These are phyloP conservation scores for Cottus gobio DNA, from an alignment of 2,113 vertebrate genomes.

Conservation along the genomic window DNA sequence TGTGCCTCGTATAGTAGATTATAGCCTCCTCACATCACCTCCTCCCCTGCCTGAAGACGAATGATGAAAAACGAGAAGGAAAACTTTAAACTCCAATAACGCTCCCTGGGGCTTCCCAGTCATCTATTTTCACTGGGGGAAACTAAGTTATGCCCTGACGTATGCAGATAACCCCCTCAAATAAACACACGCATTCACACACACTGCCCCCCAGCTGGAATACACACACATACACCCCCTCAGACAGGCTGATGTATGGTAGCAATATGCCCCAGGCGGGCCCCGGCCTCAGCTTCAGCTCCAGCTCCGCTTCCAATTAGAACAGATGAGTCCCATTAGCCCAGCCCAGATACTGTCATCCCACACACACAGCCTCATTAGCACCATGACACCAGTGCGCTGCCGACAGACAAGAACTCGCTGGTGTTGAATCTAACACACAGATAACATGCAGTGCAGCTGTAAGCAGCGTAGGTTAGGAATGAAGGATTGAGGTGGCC, in stretches of 20 bases:
- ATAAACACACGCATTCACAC: constrained; percentile 53
- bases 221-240: constrained; percentile 30
- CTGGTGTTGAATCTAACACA: constrained; percentile 74
- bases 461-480: constrained; percentile 51
- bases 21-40: constrained; percentile 50
- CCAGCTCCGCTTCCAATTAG: constrained; percentile 79
- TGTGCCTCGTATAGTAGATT: constrained; percentile 45
- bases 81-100: constrained; percentile 80
- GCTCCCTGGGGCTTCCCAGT: constrained; percentile 75
- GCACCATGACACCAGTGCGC: constrained; percentile 69
- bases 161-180: constrained; percentile 80
- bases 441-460: constrained; percentile 68
- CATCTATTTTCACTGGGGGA: constrained; percentile 79
- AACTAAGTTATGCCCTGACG: constrained; percentile 80
- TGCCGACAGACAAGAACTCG: constrained; percentile 70
- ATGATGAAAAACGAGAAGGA: constrained; percentile 77
- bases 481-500: constrained; percentile 68
- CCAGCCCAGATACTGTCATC: constrained; percentile 79
- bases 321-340: constrained; percentile 85
- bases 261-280: constrained; percentile 86
- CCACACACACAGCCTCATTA: constrained; percentile 80
- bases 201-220: constrained; percentile 23
- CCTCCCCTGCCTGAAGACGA: constrained; percentile 51
- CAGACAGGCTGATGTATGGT: constrained; percentile 85
- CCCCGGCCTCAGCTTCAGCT: constrained; percentile 67